Conservation (phyloP, 2,888 invertebrate species). For the Myopa tessellatipennis region DNA sequence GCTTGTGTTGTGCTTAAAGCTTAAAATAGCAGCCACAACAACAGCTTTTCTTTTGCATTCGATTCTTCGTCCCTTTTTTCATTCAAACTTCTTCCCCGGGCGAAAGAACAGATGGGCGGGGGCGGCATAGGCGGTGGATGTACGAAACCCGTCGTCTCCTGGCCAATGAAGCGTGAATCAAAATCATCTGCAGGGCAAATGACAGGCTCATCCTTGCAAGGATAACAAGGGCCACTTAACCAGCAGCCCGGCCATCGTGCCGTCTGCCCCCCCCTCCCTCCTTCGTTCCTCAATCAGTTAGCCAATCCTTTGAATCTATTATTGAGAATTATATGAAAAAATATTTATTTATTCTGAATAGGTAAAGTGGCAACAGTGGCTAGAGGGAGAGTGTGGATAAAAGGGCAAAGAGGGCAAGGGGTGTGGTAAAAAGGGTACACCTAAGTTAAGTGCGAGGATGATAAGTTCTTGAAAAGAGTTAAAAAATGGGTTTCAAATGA, state of each 20-base stretch:
- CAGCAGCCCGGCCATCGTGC: neutral
- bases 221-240: neutral
- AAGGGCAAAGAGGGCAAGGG: no score
- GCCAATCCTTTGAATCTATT: conserved; percentile 23
- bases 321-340: conserved; percentile 9
- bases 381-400: neutral
- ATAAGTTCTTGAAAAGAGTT: neutral
- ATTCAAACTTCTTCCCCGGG: no score
- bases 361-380: neutral
- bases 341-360: neutral
- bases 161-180: conserved; percentile 47
- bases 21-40: no score
- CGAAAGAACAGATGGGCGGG: no score
- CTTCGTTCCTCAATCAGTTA: neutral
- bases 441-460: no score
- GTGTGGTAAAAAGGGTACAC: no score
- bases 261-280: no score
- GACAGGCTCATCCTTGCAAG: neutral
- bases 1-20: no score
- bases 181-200: conserved; percentile 45
- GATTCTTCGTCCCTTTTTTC: no score
- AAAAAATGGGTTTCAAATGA: neutral
- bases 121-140: no score
- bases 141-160: no score
- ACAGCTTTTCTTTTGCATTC: no score